A percentile compares a stretch with the other conserved stretches of the same genome.
Evolutionary conservation across 2,888 invertebrate species (phyloP).

Genomic region (Hydraecia micacea): DNA sequence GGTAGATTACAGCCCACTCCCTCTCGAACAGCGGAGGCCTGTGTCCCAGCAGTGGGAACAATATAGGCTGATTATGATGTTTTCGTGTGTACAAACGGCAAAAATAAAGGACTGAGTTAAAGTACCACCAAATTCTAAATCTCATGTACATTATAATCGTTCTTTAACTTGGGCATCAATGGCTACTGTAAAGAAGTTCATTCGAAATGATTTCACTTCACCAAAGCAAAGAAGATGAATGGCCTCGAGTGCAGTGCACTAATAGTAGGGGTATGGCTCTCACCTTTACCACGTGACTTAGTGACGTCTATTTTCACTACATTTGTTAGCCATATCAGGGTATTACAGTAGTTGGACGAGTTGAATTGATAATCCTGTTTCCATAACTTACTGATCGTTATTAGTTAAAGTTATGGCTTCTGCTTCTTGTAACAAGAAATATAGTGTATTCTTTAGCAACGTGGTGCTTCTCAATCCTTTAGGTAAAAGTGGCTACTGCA

Average conservation of each 20-base stretch:
- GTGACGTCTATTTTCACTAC: conserved; percentile 70
- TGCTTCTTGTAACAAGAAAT: not conserved
- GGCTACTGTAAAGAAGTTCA: not conserved
- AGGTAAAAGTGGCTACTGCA: not conserved
- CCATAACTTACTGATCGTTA: not conserved
- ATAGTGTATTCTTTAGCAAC: not conserved
- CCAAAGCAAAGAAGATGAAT: not conserved
- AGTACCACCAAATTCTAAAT: no score
- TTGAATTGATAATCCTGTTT: conserved; percentile 19
- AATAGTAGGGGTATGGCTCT: conserved; percentile 70
- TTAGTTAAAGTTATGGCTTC: not conserved
- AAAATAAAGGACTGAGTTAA: not conserved
- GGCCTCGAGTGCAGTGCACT: conserved; percentile 24
- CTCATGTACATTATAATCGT: no score
- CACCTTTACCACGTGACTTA: conserved; percentile 73
- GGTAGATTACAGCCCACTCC: no score
- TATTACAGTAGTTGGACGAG: conserved; percentile 37
- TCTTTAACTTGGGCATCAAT: not conserved
- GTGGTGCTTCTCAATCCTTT: not conserved
- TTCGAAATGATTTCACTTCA: not conserved
- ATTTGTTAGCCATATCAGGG: conserved; percentile 67
- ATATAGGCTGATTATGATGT: no score
- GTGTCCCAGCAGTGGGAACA: no score
- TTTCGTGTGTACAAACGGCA: not conserved
- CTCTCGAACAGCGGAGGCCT: no score